Evolutionary conservation across 2,113 vertebrate genomes (phyloP).

Genomic region (Pachyramphus minor): DNA sequence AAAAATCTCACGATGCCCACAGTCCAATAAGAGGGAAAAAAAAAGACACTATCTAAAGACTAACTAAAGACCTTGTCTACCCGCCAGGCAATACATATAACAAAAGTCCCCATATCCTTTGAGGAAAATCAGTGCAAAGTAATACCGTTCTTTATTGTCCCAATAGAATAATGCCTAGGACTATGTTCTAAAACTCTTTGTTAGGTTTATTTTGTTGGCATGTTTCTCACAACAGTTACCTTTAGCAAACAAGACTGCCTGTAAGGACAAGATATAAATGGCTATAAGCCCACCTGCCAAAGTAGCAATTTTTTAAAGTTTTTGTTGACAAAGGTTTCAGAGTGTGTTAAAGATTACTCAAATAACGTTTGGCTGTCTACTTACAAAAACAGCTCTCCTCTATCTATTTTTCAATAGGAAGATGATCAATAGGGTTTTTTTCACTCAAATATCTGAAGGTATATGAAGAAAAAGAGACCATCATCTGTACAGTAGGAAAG

Average conservation of each 20-base stretch:
- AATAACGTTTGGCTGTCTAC: background rate
- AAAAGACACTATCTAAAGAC: no score
- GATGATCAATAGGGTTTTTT: background rate
- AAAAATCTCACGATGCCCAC: background rate
- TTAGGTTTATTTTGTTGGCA: background rate
- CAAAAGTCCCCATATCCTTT: background rate
- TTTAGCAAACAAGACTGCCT: background rate
- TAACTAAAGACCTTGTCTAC: background rate
- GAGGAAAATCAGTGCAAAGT: background rate
- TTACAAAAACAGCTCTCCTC: background rate
- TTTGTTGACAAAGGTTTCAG: background rate
- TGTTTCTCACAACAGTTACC: background rate
- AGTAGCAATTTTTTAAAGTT: background rate
- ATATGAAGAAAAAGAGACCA: background rate
- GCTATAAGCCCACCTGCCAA: background rate
- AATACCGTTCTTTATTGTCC: background rate
- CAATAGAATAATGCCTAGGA: background rate
- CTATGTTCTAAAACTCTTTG: background rate
- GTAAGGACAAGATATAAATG: background rate
- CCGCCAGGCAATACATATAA: background rate
- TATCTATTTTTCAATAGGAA: background rate
- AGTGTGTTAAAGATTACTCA: background rate
- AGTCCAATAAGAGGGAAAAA: fast-evolving
- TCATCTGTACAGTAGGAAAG: background rate
- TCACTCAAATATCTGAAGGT: background rate